phyloP scores from a whole-genome alignment of 2,888 invertebrate species.

The Eupeodes latifasciatus region DNA sequence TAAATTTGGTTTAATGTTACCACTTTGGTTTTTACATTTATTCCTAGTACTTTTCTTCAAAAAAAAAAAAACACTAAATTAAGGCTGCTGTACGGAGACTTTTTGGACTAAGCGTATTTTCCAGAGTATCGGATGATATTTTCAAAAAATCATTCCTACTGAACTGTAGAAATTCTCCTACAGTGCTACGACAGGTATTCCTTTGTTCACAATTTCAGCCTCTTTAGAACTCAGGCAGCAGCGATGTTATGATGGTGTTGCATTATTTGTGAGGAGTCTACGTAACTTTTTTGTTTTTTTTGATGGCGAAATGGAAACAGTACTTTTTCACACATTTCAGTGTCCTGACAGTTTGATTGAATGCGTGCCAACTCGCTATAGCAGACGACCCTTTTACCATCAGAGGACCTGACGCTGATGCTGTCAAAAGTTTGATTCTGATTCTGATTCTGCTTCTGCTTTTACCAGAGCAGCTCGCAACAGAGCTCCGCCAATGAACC shows the following conservation, averaged over 20 bases:
- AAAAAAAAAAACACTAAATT: too few species aligned
- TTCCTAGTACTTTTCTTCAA: too few species aligned
- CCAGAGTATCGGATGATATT: too few species aligned
- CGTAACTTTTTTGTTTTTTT: constrained; percentile 26
- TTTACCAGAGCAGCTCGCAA: constrained; percentile 6
- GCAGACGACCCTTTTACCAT: constrained; percentile 40
- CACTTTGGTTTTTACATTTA: too few species aligned
- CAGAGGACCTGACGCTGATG: constrained; percentile 7
- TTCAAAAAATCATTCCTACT: too few species aligned
- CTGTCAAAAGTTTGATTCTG: constrained; percentile 47
- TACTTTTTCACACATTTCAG: constrained; percentile 70
- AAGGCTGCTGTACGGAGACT: too few species aligned
- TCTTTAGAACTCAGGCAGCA: constrained; percentile 18
- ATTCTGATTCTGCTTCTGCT: neutral
- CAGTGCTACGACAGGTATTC: constrained; percentile 44
- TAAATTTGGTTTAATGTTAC: too few species aligned
- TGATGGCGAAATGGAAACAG: constrained; percentile 23
- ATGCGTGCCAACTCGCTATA: constrained; percentile 43
- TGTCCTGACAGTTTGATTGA: constrained; percentile 73
- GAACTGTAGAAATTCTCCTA: constrained; percentile 1
- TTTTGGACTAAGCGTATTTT: too few species aligned
- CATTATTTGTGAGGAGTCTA: constrained; percentile 25
- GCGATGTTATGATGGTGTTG: constrained; percentile 24
- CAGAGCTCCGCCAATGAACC: constrained; percentile 54
- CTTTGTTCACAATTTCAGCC: constrained; percentile 3